Evolutionary conservation across 2,113 vertebrate genomes (phyloP).

Genomic region (Melanerpes formicivorus): DNA sequence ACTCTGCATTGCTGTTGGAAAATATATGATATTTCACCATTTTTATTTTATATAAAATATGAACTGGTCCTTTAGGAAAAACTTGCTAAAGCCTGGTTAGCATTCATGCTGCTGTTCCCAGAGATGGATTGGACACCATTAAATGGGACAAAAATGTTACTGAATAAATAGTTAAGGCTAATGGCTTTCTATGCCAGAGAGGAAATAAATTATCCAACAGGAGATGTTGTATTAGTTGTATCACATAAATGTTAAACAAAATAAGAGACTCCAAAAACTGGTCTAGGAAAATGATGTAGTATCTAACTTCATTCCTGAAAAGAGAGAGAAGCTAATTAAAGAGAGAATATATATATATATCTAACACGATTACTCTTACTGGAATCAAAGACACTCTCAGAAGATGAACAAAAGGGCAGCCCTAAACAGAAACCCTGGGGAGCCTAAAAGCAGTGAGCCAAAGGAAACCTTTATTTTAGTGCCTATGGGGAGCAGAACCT

Average conservation of each 20-base stretch:
- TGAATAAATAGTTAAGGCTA: conserved; percentile 56
- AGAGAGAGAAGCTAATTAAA: not conserved
- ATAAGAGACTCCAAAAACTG: not conserved
- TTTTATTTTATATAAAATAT: conserved; percentile 51
- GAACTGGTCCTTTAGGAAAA: conserved; percentile 34
- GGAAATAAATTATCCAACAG: conserved; percentile 28
- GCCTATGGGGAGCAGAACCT: conserved; percentile 10
- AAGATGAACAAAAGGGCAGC: not conserved
- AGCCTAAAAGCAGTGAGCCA: not conserved
- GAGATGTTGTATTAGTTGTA: not conserved
- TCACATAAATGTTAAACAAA: conserved; percentile 8
- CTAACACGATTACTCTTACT: not conserved
- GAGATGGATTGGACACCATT: conserved; percentile 49
- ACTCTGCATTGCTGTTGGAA: conserved; percentile 10
- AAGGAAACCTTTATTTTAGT: not conserved
- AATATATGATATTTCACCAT: conserved; percentile 26
- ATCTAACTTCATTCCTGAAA: not conserved
- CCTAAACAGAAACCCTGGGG: not conserved
- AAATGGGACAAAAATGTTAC: conserved; percentile 52
- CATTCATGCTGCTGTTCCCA: conserved; percentile 15
- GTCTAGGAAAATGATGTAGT: not conserved
- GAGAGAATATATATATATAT: not conserved
- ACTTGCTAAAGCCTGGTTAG: not conserved
- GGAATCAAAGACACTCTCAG: not conserved
- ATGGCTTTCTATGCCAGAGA: conserved; percentile 16